Evolutionary conservation across 2,797 vertebrate genomes (phyloP).

Genomic region (Selene dorsalis): DNA sequence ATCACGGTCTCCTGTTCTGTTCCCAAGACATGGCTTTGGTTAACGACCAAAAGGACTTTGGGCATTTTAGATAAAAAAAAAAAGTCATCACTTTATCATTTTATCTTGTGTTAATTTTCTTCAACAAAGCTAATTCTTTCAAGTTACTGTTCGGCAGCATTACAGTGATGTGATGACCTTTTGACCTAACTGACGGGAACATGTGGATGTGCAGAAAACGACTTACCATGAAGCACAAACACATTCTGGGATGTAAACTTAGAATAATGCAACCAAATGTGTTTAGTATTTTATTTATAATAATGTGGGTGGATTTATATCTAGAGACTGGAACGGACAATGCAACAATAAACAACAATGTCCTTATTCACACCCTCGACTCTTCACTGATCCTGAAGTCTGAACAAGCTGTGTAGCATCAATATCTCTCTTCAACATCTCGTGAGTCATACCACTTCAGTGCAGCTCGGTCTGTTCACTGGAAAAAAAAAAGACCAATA

Average conservation of each 20-base stretch:
- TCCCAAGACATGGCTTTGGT: no score
- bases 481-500: slow-evolving; percentile 3
- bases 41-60: no score
- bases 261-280: slow-evolving; percentile 26
- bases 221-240: no score
- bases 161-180: neutral
- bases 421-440: slow-evolving; percentile 18
- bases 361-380: slow-evolving; percentile 2
- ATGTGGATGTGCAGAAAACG: no score
- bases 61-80: no score
- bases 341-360: slow-evolving; percentile 14
- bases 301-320: slow-evolving; percentile 23
- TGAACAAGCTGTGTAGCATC: slow-evolving; percentile 41
- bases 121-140: no score
- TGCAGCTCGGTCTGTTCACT: slow-evolving; percentile 11
- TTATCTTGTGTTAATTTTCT: no score
- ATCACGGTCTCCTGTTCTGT: no score
- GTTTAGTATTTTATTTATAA: slow-evolving; percentile 47
- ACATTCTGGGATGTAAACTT: neutral
- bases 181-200: no score
- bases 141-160: no score
- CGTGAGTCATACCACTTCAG: slow-evolving; percentile 42
- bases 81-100: no score
- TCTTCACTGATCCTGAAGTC: slow-evolving; percentile 38
- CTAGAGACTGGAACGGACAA: slow-evolving; percentile 26